Conservation (phyloP, 2,797 vertebrate species). For the Discoglossus pictus region DNA sequence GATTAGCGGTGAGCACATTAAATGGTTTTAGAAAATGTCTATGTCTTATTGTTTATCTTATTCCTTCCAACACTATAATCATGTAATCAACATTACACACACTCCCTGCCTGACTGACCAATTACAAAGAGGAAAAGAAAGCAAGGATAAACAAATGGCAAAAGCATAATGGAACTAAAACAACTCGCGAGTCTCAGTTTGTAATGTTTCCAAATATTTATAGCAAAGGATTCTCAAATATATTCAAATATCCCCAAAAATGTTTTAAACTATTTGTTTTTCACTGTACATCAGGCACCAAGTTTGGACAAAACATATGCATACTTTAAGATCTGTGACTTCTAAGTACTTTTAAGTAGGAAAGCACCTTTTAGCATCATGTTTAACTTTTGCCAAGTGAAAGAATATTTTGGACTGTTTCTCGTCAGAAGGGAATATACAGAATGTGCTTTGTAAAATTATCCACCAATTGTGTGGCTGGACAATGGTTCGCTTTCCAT, state of each 20-base stretch:
- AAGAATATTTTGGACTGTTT: conserved; percentile 6
- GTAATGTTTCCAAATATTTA: conserved; percentile 1
- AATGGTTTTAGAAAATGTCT: too few species aligned
- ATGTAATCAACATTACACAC: not conserved
- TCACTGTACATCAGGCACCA: not conserved
- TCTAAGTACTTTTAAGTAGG: conserved; percentile 8
- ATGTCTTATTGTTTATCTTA: conserved; percentile 11
- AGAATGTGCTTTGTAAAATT: too few species aligned
- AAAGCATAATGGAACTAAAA: not conserved
- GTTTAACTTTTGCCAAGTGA: not conserved
- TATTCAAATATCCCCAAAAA: not conserved
- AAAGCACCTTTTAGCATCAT: conserved; percentile 12
- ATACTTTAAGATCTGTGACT: not conserved
- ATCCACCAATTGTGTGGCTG: not conserved
- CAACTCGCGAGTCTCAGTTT: not conserved
- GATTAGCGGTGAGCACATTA: too few species aligned
- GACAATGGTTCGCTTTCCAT: too few species aligned
- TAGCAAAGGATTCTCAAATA: not conserved
- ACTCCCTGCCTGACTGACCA: not conserved
- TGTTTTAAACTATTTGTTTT: not conserved
- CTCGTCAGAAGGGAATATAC: conserved; percentile 6
- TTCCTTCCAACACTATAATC: conserved; percentile 1
- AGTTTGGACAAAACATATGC: not conserved
- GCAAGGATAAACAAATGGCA: conserved; percentile 7
- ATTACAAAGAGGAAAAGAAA: not conserved